These are phyloP conservation scores for Cuniculus paca DNA, from an alignment of 2,797 vertebrate genomes.

Conservation along the genomic window DNA sequence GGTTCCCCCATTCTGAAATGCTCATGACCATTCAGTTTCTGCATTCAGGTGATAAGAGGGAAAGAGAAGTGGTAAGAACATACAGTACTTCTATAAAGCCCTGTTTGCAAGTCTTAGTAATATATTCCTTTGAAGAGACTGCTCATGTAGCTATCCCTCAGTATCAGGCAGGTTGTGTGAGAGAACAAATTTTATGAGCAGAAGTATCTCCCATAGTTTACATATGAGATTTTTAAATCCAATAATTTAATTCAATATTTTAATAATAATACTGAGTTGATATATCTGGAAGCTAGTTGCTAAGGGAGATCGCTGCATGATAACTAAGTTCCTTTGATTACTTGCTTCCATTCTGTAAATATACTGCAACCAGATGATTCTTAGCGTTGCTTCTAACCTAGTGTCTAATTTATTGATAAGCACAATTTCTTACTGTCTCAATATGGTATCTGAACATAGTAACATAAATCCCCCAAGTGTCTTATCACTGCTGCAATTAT, in stretches of 20 bases:
- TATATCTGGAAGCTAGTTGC: not conserved
- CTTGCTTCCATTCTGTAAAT: constrained; percentile 62
- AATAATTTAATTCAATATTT: constrained; percentile 46
- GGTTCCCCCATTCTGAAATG: not conserved
- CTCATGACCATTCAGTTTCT: not conserved
- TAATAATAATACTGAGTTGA: constrained; percentile 25
- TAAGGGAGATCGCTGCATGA: constrained; percentile 9
- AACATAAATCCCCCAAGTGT: constrained; percentile 49
- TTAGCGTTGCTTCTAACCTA: constrained; percentile 9
- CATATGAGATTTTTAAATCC: constrained; percentile 41
- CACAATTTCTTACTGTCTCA: constrained; percentile 49
- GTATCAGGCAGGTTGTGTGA: not conserved
- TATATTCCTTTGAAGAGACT: not conserved
- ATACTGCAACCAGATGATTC: not conserved
- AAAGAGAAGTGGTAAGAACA: not conserved
- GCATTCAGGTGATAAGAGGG: not conserved
- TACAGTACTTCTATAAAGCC: not conserved
- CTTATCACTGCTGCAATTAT: constrained; percentile 29
- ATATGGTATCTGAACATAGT: constrained; percentile 15
- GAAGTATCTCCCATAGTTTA: not conserved
- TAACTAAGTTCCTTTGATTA: constrained; percentile 19
- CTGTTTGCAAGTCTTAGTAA: not conserved
- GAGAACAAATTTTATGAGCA: not conserved
- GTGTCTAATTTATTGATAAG: constrained; percentile 38
- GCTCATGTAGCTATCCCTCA: not conserved